A percentile compares a stretch with the other conserved stretches of the same genome.
Evolutionary conservation across 2,888 invertebrate species (phyloP).

Genomic region (Phorcus lineatus): DNA sequence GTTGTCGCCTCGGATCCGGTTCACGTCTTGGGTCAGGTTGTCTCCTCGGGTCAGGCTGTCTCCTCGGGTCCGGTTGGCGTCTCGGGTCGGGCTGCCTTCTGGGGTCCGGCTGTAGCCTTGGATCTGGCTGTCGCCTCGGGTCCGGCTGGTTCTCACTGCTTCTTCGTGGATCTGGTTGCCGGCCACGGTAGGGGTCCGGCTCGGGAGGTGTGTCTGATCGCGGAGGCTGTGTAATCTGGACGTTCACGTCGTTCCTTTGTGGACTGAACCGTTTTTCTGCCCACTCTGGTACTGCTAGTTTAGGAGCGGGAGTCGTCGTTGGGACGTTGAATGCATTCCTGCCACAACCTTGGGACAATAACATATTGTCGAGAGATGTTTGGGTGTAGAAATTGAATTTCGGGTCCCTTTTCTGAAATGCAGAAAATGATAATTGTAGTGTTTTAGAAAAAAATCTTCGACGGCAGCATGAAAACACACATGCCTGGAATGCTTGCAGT

Average conservation of each 20-base stretch:
- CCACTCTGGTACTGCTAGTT: constrained; percentile 37
- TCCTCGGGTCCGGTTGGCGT: background rate
- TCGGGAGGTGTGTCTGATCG: background rate
- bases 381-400: constrained; percentile 44
- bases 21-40: background rate
- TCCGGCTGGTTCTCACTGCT: background rate
- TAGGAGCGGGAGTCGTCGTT: constrained; percentile 33
- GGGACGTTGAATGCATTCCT: constrained; percentile 25
- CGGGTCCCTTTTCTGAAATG: constrained; percentile 36
- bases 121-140: too few species aligned
- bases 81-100: background rate
- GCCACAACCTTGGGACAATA: constrained; percentile 56
- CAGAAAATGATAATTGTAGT: background rate
- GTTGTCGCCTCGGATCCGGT: background rate
- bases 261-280: constrained; percentile 31
- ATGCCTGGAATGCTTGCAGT: too few species aligned
- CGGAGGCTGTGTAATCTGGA: background rate
- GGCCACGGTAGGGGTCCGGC: background rate
- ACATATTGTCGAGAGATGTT: constrained; percentile 40
- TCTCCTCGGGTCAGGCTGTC: too few species aligned
- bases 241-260: constrained; percentile 20
- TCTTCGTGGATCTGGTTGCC: background rate
- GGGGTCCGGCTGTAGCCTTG: background rate
- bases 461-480: too few species aligned
- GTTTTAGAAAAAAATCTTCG: too few species aligned